These are phyloP conservation scores for Drosophila ezoana DNA, from an alignment of 2,888 invertebrate species.

Conservation along the genomic window DNA sequence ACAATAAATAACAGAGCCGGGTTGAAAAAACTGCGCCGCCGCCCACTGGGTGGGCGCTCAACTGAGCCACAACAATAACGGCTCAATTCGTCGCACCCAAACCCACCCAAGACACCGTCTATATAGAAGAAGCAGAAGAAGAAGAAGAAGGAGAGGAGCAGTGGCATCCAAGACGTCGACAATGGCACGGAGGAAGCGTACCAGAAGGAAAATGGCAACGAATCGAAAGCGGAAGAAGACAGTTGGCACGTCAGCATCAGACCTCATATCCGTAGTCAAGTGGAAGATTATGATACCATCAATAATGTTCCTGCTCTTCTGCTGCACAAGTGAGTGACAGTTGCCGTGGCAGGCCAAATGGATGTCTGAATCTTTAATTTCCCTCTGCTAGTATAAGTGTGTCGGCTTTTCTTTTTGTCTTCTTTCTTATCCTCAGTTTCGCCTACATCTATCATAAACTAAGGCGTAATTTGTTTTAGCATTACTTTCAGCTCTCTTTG, in stretches of 20 bases:
- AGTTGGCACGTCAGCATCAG: conserved; percentile 70
- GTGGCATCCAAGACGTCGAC: conserved; percentile 6
- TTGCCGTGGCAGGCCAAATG: conserved; percentile 24
- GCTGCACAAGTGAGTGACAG: conserved; percentile 83
- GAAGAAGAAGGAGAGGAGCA: background rate
- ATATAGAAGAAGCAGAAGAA: background rate
- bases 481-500: conserved; percentile 19
- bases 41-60: conserved; percentile 35
- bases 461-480: conserved; percentile 25
- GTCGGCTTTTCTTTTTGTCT: background rate
- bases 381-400: background rate
- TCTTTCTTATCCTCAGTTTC: conserved; percentile 6
- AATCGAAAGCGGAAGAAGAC: conserved; percentile 75
- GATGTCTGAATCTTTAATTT: conserved; percentile 42
- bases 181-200: conserved; percentile 44
- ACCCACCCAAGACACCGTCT: background rate
- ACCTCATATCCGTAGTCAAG: conserved; percentile 80
- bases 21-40: conserved; percentile 23
- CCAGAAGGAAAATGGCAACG: conserved; percentile 60
- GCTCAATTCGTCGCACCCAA: conserved; percentile 53
- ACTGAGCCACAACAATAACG: conserved; percentile 53
- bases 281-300: conserved; percentile 84
- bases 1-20: conserved; percentile 54
- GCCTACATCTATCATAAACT: conserved; percentile 27
- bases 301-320: conserved; percentile 83